Percentiles rank a stretch among this genome's conserved stretches.
phyloP scores from a whole-genome alignment of 2,888 invertebrate genomes.

The Drosophila demipolita region DNA sequence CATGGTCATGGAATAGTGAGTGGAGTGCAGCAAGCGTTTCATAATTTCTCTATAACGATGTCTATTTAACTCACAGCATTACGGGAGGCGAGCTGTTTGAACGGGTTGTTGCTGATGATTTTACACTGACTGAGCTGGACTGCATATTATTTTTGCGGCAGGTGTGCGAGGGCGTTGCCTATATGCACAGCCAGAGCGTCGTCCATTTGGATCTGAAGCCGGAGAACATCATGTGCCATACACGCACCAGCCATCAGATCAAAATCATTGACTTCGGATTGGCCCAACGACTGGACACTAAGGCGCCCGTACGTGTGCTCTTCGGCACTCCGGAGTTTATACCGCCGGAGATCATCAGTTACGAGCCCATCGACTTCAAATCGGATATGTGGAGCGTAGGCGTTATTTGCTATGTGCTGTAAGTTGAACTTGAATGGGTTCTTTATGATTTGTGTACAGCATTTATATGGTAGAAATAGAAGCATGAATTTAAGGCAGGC shows the following conservation, averaged over 20 bases:
- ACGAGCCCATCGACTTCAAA: constrained; percentile 93
- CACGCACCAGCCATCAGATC: constrained; percentile 92
- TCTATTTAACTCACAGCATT: constrained; percentile 87
- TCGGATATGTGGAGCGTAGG: constrained; percentile 99
- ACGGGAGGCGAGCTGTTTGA: constrained; percentile 97
- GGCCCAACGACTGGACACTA: constrained; percentile 90
- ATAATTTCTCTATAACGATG: neutral
- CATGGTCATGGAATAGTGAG: constrained; percentile 97
- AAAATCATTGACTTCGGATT: constrained; percentile 98
- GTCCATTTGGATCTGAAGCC: constrained; percentile 97
- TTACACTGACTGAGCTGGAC: constrained; percentile 94
- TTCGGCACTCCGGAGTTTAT: constrained; percentile 97
- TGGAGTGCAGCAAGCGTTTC: constrained; percentile 85
- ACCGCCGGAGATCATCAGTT: constrained; percentile 96
- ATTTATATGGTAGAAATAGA: neutral
- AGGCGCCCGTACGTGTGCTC: constrained; percentile 89
- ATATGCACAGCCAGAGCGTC: constrained; percentile 93
- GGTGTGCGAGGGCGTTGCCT: constrained; percentile 95
- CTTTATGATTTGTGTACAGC: neutral
- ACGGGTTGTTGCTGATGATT: constrained; percentile 96
- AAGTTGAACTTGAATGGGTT: constrained; percentile 85
- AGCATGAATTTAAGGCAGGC: neutral
- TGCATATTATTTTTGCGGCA: constrained; percentile 94
- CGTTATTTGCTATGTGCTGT: constrained; percentile 97
- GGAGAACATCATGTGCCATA: constrained; percentile 97